Conservation (phyloP, 2,888 invertebrate genomes). For the Eupithecia subfuscata region DNA sequence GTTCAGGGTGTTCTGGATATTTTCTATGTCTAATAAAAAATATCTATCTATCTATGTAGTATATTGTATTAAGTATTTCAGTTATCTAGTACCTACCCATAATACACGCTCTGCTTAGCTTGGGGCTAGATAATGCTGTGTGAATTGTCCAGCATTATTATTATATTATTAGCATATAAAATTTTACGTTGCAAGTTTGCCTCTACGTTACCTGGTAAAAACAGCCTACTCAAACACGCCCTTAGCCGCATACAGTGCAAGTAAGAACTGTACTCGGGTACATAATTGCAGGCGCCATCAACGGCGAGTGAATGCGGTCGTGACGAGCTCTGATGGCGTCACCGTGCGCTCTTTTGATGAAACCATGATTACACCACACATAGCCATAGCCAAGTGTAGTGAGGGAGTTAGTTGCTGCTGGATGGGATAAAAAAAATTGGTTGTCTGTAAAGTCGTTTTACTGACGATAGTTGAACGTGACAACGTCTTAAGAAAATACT, state of each 20-base stretch:
- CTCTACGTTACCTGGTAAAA: neutral
- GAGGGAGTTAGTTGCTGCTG: conserved; percentile 29
- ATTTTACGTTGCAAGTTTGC: neutral
- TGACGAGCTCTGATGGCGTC: conserved; percentile 72
- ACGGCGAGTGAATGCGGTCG: conserved; percentile 68
- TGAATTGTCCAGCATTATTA: no score
- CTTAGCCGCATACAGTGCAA: conserved; percentile 45
- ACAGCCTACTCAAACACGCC: neutral
- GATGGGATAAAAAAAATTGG: conserved; percentile 13
- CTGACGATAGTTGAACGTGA: no score
- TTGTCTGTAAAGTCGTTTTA: no score
- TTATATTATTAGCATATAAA: no score
- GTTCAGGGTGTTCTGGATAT: no score
- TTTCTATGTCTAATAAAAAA: no score
- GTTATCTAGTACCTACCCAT: no score
- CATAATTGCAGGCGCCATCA: conserved; percentile 77
- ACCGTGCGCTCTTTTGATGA: conserved; percentile 76
- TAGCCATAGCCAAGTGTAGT: conserved; percentile 60
- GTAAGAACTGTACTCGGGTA: conserved; percentile 51
- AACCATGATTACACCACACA: conserved; percentile 77
- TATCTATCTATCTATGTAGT: no score
- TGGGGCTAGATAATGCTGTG: no score
- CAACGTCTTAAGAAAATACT: no score
- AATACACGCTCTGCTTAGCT: no score
- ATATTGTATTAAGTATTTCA: no score